Percentiles rank a stretch among this genome's conserved stretches.
Conservation (phyloP, 2,113 vertebrate species). For the Andinoacara biseriatus region DNA sequence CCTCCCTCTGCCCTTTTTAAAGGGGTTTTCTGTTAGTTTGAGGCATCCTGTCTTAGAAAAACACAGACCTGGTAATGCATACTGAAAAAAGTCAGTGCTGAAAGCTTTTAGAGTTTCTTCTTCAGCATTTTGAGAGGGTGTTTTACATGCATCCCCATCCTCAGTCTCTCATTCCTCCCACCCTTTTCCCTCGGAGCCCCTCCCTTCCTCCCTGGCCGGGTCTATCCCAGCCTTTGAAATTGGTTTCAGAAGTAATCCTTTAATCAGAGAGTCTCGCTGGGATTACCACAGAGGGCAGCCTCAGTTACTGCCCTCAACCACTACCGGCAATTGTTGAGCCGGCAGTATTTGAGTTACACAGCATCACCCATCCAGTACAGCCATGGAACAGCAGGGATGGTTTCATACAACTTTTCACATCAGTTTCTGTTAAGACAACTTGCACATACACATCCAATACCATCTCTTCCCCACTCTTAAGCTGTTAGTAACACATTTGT, state of each 20-base stretch:
- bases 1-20: constrained; percentile 11
- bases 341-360: constrained; percentile 7
- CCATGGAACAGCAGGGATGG: not conserved
- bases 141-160: not conserved
- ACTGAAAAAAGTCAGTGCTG: not conserved
- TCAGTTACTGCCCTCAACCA: constrained; percentile 37
- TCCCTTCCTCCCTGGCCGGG: not conserved
- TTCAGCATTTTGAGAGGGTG: not conserved
- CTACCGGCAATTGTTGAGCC: constrained; percentile 41
- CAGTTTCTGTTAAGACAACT: not conserved
- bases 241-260: constrained; percentile 76
- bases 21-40: constrained; percentile 48
- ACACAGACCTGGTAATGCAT: not conserved
- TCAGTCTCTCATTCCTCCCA: not conserved
- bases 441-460: not conserved
- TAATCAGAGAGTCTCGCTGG: constrained; percentile 76
- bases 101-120: not conserved
- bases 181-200: not conserved
- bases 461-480: not conserved
- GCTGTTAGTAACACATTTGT: constrained; percentile 7
- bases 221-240: constrained; percentile 72
- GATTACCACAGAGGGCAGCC: constrained; percentile 71
- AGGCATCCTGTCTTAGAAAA: constrained; percentile 40
- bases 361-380: not conserved
- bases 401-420: not conserved